A percentile compares a stretch with the other conserved stretches of the same genome.
phyloP scores from a whole-genome alignment of 2,797 vertebrate species.

The Phrynocephalus guinanensis region DNA sequence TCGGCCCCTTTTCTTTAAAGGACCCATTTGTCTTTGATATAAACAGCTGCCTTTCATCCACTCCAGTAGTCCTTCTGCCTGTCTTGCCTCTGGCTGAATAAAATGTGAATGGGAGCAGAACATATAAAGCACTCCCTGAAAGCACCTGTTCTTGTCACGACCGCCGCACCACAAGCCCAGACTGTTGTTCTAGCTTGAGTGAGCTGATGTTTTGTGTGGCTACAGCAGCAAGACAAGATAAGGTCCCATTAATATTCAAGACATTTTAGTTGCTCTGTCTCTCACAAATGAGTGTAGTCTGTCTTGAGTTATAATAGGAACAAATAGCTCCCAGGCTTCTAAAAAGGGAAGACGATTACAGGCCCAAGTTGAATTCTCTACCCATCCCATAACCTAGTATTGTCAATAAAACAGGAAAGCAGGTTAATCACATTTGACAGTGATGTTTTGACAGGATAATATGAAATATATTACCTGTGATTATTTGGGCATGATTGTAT shows the following conservation, averaged over 20 bases:
- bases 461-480: neutral
- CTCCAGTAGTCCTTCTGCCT: neutral
- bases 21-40: constrained; percentile 15
- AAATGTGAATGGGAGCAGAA: constrained; percentile 11
- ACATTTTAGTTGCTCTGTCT: neutral
- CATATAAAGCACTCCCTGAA: constrained; percentile 19
- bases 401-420: neutral
- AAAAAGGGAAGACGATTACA: constrained; percentile 3
- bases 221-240: neutral
- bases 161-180: neutral
- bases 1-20: constrained; percentile 21
- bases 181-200: neutral
- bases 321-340: neutral
- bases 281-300: neutral
- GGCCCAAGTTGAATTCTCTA: constrained; percentile 13
- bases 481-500: too few species aligned
- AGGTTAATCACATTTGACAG: constrained; percentile 2
- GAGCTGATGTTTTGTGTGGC: neutral
- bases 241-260: neutral
- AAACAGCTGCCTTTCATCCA: constrained; percentile 9
- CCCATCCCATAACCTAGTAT: neutral
- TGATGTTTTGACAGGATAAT: neutral
- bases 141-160: neutral
- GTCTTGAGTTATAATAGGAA: constrained; percentile 3
- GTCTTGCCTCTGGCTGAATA: constrained; percentile 6